These are phyloP conservation scores for Petrocephalus microphthalmus DNA, from an alignment of 2,113 vertebrate species.

Conservation along the genomic window DNA sequence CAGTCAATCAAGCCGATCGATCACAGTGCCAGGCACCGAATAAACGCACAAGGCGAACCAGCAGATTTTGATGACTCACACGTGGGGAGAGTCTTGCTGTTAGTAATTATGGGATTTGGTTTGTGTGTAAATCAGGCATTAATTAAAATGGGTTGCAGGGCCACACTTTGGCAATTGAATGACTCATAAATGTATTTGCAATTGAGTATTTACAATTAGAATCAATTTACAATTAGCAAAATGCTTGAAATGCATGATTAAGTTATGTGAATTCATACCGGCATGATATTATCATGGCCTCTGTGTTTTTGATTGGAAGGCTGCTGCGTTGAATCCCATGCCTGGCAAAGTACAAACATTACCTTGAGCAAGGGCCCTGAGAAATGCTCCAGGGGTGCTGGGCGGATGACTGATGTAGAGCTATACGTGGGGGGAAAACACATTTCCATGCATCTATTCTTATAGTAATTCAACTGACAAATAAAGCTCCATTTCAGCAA, in stretches of 20 bases:
- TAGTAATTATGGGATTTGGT: not conserved
- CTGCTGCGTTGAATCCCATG: not conserved
- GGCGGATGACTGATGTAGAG: too few species aligned
- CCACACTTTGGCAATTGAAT: not conserved
- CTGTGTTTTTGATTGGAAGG: not conserved
- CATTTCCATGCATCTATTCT: too few species aligned
- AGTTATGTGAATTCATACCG: not conserved
- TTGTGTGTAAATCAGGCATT: not conserved
- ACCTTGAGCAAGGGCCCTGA: not conserved
- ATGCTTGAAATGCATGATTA: not conserved
- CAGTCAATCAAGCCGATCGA: not conserved
- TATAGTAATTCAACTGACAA: too few species aligned
- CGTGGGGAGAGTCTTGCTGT: not conserved
- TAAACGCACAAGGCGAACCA: not conserved
- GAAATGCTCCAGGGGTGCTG: not conserved
- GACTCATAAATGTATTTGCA: not conserved
- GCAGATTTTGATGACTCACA: not conserved
- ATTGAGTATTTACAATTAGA: not conserved
- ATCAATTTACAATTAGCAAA: not conserved
- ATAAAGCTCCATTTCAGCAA: too few species aligned
- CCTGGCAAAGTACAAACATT: not conserved
- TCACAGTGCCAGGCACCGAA: not conserved
- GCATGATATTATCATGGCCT: not conserved
- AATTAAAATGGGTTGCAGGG: not conserved
- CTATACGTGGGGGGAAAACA: too few species aligned